These are phyloP conservation scores for Sebastes trivittatus DNA, from an alignment of 2,797 vertebrate species.

Conservation along the genomic window DNA sequence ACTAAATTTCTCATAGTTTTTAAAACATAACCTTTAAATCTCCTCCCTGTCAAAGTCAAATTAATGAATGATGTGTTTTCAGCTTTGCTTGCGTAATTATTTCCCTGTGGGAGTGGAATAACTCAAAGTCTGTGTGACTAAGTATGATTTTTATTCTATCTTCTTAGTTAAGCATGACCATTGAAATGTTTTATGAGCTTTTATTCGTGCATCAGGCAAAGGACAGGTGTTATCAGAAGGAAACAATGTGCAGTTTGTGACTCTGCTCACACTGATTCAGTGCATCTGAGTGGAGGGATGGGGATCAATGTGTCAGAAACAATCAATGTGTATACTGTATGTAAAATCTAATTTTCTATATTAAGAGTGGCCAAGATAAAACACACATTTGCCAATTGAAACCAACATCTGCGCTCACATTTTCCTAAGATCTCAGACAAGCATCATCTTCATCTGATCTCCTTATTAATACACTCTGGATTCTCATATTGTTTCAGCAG, in stretches of 20 bases:
- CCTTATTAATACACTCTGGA: not conserved
- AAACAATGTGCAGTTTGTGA: slow-evolving; percentile 23
- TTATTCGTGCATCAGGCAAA: slow-evolving; percentile 44
- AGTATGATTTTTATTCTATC: not conserved
- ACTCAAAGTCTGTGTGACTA: not conserved
- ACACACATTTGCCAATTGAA: not conserved
- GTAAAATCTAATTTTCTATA: slow-evolving; percentile 8
- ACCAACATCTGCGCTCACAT: not conserved
- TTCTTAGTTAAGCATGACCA: not conserved
- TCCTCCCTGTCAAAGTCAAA: slow-evolving; percentile 14
- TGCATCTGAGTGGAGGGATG: not conserved
- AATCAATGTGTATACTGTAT: not conserved
- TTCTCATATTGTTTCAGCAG: slow-evolving; percentile 5
- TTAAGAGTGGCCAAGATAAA: not conserved
- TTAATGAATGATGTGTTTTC: slow-evolving; percentile 4
- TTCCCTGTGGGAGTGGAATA: too few relatives aligned
- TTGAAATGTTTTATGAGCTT: slow-evolving; percentile 13
- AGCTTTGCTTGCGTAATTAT: not conserved
- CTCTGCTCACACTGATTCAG: not conserved
- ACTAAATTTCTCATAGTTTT: slow-evolving; percentile 7
- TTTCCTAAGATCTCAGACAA: slow-evolving; percentile 15
- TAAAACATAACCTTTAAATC: slow-evolving; percentile 29
- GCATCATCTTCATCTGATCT: slow-evolving; percentile 20
- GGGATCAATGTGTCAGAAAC: not conserved
- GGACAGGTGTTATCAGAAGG: slow-evolving; percentile 16